Evolutionary conservation across 2,888 invertebrate genomes (phyloP), one percentile per base, ranked within the genome.

Genomic region (Diloba caeruleocephala): DNA sequence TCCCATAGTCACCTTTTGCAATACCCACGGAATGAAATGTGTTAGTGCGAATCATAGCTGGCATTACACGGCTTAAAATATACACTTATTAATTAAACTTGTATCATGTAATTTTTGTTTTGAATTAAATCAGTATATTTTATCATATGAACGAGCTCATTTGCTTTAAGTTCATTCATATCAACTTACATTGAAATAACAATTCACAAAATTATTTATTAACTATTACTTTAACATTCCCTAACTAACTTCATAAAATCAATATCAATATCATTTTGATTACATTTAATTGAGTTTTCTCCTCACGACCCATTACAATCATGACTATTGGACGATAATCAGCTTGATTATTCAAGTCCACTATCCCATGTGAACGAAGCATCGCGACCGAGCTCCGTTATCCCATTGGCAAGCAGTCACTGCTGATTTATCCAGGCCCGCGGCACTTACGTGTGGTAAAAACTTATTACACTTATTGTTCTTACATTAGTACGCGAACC

Each of bases 361-460:
- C 42, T 63, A 43, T 44, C 58, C 42, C 46, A 44, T 49, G 60
- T 61, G 54, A 83, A 82, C 71, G 51, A 37, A 58, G 71, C 76
- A 66, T 38, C 38, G 56, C 39, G 53, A 53, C 42, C 38, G 43
- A 44, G 49, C 60, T 64, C 85, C 84, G 85, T 85, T 86, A 86
- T 66, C 71, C 71, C 79, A 82, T 80, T 74, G 78, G 76, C 77
- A 79, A 78, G 73, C 73, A 71, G 80, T 76, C 75, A 45, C 53
- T 61, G 68, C 77, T 82, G 84, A 83, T 85, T 84, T 84, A 85
- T 81, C 78, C 76, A 25, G 41, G 57, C 77, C 59, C 28, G 53
- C 21, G 68, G 75, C 67, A 46, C 41, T 63, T 71, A 74, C 71
- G 66, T 58, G 62, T 63, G 66, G 66, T 70, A 75, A 78, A 79